A percentile compares a stretch with the other conserved stretches of the same genome.
phyloP scores from a whole-genome alignment of 2,888 invertebrate genomes.

The Eilema griseolum region DNA sequence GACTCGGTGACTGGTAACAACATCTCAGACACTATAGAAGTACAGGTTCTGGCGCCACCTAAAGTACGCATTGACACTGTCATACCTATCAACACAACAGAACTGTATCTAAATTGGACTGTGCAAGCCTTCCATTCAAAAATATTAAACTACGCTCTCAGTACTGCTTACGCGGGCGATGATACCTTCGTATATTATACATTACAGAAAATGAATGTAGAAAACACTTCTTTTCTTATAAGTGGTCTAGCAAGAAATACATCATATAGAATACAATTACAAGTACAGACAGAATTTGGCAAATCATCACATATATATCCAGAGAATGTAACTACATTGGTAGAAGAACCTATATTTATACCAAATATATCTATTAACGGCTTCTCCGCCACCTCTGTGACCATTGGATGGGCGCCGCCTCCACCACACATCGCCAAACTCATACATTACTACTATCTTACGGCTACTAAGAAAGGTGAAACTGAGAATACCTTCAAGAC shows the following conservation, averaged over 20 bases:
- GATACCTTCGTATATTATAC: constrained; percentile 68
- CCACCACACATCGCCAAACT: constrained; percentile 88
- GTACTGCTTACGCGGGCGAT: neutral
- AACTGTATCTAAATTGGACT: constrained; percentile 94
- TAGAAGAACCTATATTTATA: constrained; percentile 91
- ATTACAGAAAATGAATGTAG: constrained; percentile 87
- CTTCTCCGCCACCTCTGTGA: constrained; percentile 90
- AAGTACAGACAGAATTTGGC: constrained; percentile 90
- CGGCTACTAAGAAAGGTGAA: constrained; percentile 87
- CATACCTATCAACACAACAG: constrained; percentile 91
- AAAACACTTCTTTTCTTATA: constrained; percentile 90
- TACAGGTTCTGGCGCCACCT: constrained; percentile 90
- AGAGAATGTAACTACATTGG: constrained; percentile 85
- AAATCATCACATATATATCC: too few species aligned
- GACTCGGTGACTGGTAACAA: constrained; percentile 70
- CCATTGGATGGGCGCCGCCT: constrained; percentile 93
- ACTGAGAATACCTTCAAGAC: constrained; percentile 73
- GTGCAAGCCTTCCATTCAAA: constrained; percentile 92
- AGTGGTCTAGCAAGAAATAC: constrained; percentile 89
- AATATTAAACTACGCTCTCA: constrained; percentile 86
- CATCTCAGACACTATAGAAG: constrained; percentile 75
- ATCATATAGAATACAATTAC: constrained; percentile 89
- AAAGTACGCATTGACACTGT: constrained; percentile 90
- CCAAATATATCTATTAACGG: constrained; percentile 93
- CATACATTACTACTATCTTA: constrained; percentile 92